phyloP scores from a whole-genome alignment of 2,113 vertebrate species.

The Sisor rabdophorus region DNA sequence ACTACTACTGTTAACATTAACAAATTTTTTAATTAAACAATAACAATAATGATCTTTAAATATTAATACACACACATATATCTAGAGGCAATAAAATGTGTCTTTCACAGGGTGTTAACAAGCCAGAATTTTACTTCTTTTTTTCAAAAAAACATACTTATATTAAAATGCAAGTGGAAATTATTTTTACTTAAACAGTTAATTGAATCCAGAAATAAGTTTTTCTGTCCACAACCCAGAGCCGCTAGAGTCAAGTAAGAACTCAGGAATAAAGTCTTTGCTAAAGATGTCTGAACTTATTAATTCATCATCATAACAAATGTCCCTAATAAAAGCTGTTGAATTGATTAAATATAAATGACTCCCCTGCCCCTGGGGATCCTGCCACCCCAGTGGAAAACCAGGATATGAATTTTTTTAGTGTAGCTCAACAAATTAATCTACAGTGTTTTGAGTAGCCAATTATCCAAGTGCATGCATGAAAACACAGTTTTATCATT shows the following conservation, averaged over 20 bases:
- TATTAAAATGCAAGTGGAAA: too few relatives aligned
- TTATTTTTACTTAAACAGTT: too few relatives aligned
- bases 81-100: too few relatives aligned
- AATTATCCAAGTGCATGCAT: constrained; percentile 48
- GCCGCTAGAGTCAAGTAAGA: not conserved
- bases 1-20: too few relatives aligned
- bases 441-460: constrained; percentile 41
- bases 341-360: constrained; percentile 10
- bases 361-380: not conserved
- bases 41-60: too few relatives aligned
- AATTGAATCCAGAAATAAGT: too few relatives aligned
- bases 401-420: constrained; percentile 43
- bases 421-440: constrained; percentile 44
- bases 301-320: not conserved
- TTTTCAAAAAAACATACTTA: too few relatives aligned
- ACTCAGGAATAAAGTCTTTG: not conserved
- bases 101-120: too few relatives aligned
- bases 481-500: constrained; percentile 49
- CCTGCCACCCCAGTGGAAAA: not conserved
- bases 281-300: not conserved
- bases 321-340: constrained; percentile 6
- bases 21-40: too few relatives aligned
- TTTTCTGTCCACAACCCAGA: not conserved
- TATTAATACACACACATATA: too few relatives aligned
- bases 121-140: too few relatives aligned